Percentiles rank a stretch among this genome's conserved stretches.
Evolutionary conservation across 2,888 invertebrate genomes (phyloP).

Genomic region (Lepidocyrtinus sp.): DNA sequence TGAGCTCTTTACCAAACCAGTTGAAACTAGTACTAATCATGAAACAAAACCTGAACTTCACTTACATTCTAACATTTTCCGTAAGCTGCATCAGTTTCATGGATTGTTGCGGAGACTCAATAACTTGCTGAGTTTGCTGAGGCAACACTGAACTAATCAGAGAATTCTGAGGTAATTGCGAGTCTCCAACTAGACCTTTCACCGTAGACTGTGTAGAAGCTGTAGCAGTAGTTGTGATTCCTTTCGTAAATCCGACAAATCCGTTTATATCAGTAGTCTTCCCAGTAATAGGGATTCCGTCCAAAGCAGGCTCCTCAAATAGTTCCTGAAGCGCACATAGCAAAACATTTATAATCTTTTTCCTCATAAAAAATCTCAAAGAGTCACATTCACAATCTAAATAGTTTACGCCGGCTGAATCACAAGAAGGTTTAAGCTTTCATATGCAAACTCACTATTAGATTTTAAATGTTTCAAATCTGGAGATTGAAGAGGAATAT

Average conservation of each 20-base stretch:
- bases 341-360: constrained; percentile 7
- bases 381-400: not conserved
- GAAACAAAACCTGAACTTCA: not conserved
- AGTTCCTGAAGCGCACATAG: constrained; percentile 35
- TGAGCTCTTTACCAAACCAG: too few species aligned
- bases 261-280: constrained; percentile 28
- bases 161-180: constrained; percentile 1
- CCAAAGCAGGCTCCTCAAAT: constrained; percentile 51
- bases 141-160: constrained; percentile 27
- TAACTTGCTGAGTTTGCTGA: constrained; percentile 33
- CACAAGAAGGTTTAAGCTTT: not conserved
- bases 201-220: constrained; percentile 11
- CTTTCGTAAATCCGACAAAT: constrained; percentile 46
- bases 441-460: not conserved
- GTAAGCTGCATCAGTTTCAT: constrained; percentile 51
- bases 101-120: constrained; percentile 32
- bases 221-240: constrained; percentile 15
- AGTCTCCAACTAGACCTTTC: constrained; percentile 40
- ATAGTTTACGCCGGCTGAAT: not conserved
- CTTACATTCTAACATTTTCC: constrained; percentile 56
- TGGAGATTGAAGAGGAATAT: too few species aligned
- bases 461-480: too few species aligned
- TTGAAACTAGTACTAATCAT: not conserved
- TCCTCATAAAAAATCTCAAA: too few species aligned
- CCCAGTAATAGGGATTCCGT: constrained; percentile 44